Evolutionary conservation across 2,888 invertebrate species (phyloP).

Genomic region (Amorpha juglandis): DNA sequence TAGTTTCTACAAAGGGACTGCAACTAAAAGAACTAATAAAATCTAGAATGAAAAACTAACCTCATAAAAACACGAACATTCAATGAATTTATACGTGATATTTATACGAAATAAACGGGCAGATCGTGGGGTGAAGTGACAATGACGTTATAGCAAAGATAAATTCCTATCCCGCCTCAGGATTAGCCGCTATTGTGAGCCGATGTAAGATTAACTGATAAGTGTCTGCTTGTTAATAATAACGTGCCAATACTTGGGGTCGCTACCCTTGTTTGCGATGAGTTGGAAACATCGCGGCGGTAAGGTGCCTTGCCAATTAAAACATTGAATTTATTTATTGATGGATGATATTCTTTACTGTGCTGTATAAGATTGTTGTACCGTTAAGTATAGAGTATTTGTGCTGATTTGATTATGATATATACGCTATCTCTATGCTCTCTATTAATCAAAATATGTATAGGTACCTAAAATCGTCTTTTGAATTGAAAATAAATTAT

Average conservation of each 20-base stretch:
- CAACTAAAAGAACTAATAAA: neutral
- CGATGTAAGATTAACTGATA: slow-evolving; percentile 83
- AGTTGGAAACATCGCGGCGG: slow-evolving; percentile 4
- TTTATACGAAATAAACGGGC: slow-evolving; percentile 56
- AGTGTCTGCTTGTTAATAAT: slow-evolving; percentile 82
- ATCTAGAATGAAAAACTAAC: slow-evolving; percentile 35
- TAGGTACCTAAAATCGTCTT: too few relatives aligned
- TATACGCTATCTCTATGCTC: too few relatives aligned
- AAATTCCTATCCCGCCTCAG: slow-evolving; percentile 79
- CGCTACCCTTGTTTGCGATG: slow-evolving; percentile 31
- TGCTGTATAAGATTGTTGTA: neutral
- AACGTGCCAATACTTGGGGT: slow-evolving; percentile 64
- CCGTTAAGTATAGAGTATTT: too few relatives aligned
- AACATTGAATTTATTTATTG: neutral
- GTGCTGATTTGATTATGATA: too few relatives aligned
- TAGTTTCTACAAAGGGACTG: neutral
- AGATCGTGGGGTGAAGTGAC: slow-evolving; percentile 58
- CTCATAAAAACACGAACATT: slow-evolving; percentile 28
- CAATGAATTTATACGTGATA: slow-evolving; percentile 21
- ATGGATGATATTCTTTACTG: neutral
- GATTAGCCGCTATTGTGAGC: slow-evolving; percentile 78
- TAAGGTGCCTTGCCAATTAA: slow-evolving; percentile 11
- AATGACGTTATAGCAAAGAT: slow-evolving; percentile 73
- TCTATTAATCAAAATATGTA: too few relatives aligned
- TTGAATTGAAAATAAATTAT: too few relatives aligned